Conservation (phyloP, 2,888 invertebrate species). For the Boloria selene region DNA sequence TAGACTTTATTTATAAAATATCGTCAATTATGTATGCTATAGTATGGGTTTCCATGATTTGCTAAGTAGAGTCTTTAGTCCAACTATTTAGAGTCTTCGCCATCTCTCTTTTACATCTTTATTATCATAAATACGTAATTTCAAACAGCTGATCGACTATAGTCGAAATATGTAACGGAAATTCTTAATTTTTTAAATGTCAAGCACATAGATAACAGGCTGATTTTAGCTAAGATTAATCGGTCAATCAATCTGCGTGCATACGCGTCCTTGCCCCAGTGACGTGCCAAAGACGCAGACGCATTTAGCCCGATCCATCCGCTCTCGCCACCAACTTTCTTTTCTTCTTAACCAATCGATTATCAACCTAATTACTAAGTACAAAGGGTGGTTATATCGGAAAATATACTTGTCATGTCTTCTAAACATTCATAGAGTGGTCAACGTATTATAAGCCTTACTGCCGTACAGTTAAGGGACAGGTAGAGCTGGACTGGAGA, state of each 20-base stretch:
- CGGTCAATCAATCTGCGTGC: slow-evolving; percentile 75
- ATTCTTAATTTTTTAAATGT: slow-evolving; percentile 23
- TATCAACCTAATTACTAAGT: slow-evolving; percentile 51
- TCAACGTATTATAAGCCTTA: slow-evolving; percentile 56
- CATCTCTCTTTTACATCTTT: no score
- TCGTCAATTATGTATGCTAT: no score
- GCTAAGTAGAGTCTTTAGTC: no score
- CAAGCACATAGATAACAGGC: slow-evolving; percentile 29
- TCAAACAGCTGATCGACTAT: no score
- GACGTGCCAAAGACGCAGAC: slow-evolving; percentile 71
- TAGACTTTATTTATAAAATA: no score
- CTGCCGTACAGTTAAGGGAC: slow-evolving; percentile 12
- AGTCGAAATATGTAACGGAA: no score
- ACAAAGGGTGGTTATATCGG: slow-evolving; percentile 43
- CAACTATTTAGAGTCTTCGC: no score
- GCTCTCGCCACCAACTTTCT: slow-evolving; percentile 67
- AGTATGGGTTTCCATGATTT: no score
- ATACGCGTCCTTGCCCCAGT: slow-evolving; percentile 79
- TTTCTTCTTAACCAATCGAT: slow-evolving; percentile 55
- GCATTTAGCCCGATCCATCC: slow-evolving; percentile 72
- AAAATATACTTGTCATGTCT: slow-evolving; percentile 48
- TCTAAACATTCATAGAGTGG: slow-evolving; percentile 51
- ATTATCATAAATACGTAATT: no score
- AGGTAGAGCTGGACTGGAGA: not conserved
- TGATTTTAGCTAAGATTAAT: slow-evolving; percentile 65